Evolutionary conservation across 2,797 vertebrate genomes (phyloP), one percentile per base, ranked within the genome.

Genomic region (Rhinichthys osculus): DNA sequence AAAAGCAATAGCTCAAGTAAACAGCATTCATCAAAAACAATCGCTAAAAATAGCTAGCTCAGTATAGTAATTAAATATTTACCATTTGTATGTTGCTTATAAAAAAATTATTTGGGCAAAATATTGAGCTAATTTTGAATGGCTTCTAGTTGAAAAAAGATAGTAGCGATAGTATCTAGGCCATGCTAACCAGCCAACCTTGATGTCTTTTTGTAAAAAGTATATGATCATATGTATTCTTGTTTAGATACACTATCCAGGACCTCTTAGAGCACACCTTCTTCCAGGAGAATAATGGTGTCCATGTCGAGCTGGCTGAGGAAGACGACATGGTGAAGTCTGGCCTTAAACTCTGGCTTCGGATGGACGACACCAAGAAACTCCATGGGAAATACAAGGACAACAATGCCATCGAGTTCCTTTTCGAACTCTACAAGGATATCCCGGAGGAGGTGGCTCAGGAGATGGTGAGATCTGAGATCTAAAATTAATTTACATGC

Each of bases 371-470:
- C 87, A 95, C 95, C 0, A 97, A 98, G 92, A 98, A 98, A 80
- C 95, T 98, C 7, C 97, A 97, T 0, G 98, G 98, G 67, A 98
- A 97, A 86, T 98, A 98, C 91, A 97, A 98, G 92, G 98, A 99
- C 95, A 99, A 99, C 95, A 98, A 99, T 0, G 98, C 98, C 93
- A 98, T 99, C 4, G 98, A 99, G 93, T 99, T 99, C 93, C 94
- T 98, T 77, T 99, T 99, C 0, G 98, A 99, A 90, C 95, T 99
- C 54, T 98, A 98, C 93, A 98, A 97, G 90, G 98, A 99, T 0
- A 95, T 98, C n/a, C 97, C 98, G 0, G 98, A 99, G 93, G 97
- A 98, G 92, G 98, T 99, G 94, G 96, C 97, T 0, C 98, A 99
- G 93, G 98, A 99, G 94, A 99, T 99, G 98, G 98, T 99, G 93